Evolutionary conservation across 2,888 invertebrate species (phyloP).

Genomic region (Xestia c-nigrum): DNA sequence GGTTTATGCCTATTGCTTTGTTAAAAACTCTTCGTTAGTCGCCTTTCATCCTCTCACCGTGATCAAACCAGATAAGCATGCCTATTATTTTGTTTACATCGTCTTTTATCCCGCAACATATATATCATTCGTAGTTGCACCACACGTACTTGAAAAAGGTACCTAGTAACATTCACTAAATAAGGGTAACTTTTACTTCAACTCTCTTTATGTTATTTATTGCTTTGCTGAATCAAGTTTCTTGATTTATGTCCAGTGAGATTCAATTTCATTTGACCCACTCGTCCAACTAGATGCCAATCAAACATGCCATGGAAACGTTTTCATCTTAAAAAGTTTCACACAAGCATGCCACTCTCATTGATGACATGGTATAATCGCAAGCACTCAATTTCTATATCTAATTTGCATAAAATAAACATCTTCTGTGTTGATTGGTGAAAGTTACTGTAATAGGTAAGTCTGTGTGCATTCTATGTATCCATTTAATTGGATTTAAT

Average conservation of each 20-base stretch:
- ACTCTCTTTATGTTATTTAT: conserved; percentile 49
- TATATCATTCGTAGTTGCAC: background rate
- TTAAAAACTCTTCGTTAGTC: background rate
- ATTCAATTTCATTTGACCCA: conserved; percentile 19
- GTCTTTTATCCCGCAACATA: background rate
- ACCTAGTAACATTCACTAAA: conserved; percentile 2
- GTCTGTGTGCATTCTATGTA: conserved; percentile 11
- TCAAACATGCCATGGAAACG: conserved; percentile 20
- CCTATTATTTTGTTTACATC: background rate
- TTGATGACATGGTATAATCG: conserved; percentile 42
- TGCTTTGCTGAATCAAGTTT: conserved; percentile 37
- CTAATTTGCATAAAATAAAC: conserved; percentile 69
- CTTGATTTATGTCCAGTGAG: conserved; percentile 43
- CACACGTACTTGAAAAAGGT: background rate
- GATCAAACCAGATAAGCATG: background rate
- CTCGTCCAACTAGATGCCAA: conserved; percentile 43
- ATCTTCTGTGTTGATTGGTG: conserved; percentile 59
- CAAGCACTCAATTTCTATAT: conserved; percentile 58
- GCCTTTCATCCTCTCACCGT: background rate
- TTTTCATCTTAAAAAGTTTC: conserved; percentile 27
- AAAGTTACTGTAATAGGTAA: conserved; percentile 51
- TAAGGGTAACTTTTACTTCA: conserved; percentile 49
- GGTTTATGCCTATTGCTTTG: background rate
- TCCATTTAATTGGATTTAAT: background rate
- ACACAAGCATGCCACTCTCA: conserved; percentile 36